A percentile compares a stretch with the other conserved stretches of the same genome.
phyloP scores from a whole-genome alignment of 1,140 invertebrate genomes.

The Eubasilissa regina region DNA sequence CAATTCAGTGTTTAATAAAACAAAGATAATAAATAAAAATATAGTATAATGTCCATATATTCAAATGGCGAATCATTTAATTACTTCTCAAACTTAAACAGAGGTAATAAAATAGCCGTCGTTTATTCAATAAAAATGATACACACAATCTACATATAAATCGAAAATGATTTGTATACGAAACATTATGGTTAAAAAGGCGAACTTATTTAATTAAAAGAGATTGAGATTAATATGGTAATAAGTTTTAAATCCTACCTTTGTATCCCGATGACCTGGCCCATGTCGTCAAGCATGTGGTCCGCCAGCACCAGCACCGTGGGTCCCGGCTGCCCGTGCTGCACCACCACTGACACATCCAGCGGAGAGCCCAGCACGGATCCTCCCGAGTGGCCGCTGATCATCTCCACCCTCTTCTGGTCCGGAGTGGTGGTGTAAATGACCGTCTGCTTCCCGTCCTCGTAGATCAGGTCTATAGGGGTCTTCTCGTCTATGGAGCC shows the following conservation, averaged over 20 bases:
- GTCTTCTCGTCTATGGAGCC: slow-evolving; percentile 80
- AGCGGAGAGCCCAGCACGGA: slow-evolving; percentile 64
- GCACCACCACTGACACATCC: slow-evolving; percentile 70
- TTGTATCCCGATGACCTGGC: slow-evolving; percentile 71
- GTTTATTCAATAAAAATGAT: no score
- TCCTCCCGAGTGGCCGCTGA: slow-evolving; percentile 69
- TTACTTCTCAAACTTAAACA: no score
- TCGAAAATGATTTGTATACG: no score
- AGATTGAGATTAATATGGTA: neutral
- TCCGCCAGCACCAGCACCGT: slow-evolving; percentile 71
- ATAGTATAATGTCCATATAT: no score
- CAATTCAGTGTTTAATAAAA: no score
- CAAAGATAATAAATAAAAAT: no score
- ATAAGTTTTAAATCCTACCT: slow-evolving; percentile 63
- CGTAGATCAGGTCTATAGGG: slow-evolving; percentile 85
- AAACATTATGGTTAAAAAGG: no score
- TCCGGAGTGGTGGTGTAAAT: slow-evolving; percentile 82
- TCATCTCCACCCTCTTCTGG: slow-evolving; percentile 72
- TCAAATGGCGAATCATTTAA: no score
- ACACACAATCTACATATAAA: no score
- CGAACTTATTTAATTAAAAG: no score
- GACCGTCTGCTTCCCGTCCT: slow-evolving; percentile 85
- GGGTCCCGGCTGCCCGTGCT: slow-evolving; percentile 64
- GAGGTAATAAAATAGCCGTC: no score
- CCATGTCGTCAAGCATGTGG: slow-evolving; percentile 68